Evolutionary conservation across 2,797 vertebrate genomes (phyloP), one percentile per base, ranked within the genome.

Genomic region (Zalophus californianus): DNA sequence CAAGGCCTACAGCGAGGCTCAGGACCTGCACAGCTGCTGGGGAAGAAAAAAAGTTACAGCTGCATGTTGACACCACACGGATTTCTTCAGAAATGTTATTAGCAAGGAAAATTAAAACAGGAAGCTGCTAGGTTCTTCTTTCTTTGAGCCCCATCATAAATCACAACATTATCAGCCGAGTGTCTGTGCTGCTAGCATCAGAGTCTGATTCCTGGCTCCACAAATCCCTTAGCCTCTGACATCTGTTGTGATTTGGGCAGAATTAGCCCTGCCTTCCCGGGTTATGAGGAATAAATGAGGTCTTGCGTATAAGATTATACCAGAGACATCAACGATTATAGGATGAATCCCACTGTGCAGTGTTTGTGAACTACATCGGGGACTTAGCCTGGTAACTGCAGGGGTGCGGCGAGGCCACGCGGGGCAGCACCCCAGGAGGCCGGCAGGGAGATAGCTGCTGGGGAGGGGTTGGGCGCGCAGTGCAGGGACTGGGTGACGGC

Each of bases 1-100:
- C 70, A 44, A 52, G 50, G 90, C 64, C 86, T 38, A 10, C 11
- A 3, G 82, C 79, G 83, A 91, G 75, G 75, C n/a, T 82, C 86
- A 29, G 75, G 35, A 84, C 58, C 16, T 5, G 75, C 38, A 82
- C 29, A 78, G 78, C 58, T 41, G 13, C 0, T 18, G 79, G 11
- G 44, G 23, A 44, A 52, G 32, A 44, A 77, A 80, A 73, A 75
- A 52, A 64, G 20, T 92, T 16, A 62, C 20, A 41, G 68, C 73
- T 72, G 48, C 16, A 8, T 58, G 66, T 75, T 90, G 95, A 96
- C 68, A 86, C 77, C 50, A 18, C n/a, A 56, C 7, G 16, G 3
- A 52, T 92, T 83, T 80, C 72, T 97, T 86, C 5, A 20, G 82
- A 86, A 94, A 73, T 41, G 60, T 90, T 29, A 32, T 92, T 90